phyloP scores from a whole-genome alignment of 2,797 vertebrate species.

The Xenops minutus region DNA sequence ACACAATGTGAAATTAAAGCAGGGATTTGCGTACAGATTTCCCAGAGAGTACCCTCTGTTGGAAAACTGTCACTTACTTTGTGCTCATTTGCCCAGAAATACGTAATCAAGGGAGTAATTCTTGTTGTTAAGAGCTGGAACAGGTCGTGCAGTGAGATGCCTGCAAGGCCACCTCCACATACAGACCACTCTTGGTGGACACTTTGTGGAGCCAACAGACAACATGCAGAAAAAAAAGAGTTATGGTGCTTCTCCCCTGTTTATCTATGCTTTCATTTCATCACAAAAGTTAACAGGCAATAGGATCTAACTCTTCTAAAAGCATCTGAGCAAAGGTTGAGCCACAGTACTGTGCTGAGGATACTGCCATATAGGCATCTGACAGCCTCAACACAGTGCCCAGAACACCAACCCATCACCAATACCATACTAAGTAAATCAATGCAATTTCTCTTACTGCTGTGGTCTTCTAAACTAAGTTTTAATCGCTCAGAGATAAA shows the following conservation, averaged over 20 bases:
- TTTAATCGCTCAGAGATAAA: neutral
- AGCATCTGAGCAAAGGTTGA: fast-evolving
- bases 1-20: neutral
- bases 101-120: neutral
- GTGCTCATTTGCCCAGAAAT: neutral
- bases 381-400: neutral
- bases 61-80: neutral
- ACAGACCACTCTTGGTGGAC: neutral
- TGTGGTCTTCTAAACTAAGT: neutral
- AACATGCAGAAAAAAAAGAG: neutral
- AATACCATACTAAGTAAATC: neutral
- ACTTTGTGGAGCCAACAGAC: neutral
- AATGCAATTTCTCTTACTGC: neutral
- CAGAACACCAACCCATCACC: neutral
- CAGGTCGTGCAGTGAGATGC: neutral
- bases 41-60: neutral
- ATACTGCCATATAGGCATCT: neutral
- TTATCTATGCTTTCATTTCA: neutral
- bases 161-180: neutral
- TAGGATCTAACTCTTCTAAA: neutral
- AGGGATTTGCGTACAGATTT: neutral
- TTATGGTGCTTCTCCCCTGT: fast-evolving
- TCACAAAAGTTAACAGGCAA: neutral
- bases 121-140: neutral
- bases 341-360: neutral